These are phyloP conservation scores for Papio anubis DNA, from an alignment of 2,113 vertebrate genomes.

Conservation along the genomic window DNA sequence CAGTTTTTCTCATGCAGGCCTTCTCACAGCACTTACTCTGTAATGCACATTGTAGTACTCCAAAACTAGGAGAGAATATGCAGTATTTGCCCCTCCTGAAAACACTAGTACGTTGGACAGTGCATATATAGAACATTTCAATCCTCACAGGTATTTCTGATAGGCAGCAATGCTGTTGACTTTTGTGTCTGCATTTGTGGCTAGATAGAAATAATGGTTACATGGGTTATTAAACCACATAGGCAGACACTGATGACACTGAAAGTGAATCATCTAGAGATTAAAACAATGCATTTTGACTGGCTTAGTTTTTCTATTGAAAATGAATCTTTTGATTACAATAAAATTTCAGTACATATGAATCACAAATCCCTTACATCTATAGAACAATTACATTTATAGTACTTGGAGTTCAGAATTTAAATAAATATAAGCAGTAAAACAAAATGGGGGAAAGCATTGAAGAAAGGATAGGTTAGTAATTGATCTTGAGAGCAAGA, in stretches of 20 bases:
- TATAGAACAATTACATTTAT: not conserved
- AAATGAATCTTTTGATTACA: constrained; percentile 30
- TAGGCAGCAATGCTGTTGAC: not conserved
- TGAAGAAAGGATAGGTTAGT: not conserved
- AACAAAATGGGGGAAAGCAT: not conserved
- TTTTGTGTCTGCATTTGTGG: not conserved
- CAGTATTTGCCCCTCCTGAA: not conserved
- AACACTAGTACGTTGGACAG: not conserved
- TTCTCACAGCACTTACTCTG: not conserved
- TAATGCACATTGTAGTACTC: not conserved
- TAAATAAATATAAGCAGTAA: not conserved
- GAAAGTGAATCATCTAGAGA: not conserved
- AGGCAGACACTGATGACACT: not conserved
- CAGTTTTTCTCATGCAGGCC: not conserved
- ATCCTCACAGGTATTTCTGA: not conserved
- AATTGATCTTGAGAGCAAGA: not conserved
- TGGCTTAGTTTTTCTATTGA: not conserved
- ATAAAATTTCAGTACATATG: not conserved
- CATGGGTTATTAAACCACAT: not conserved
- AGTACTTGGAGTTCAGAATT: not conserved
- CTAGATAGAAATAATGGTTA: not conserved
- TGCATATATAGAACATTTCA: not conserved
- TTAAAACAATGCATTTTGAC: not conserved
- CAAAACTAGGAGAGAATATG: not conserved
- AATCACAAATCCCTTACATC: not conserved